phyloP scores from a whole-genome alignment of 2,888 invertebrate species.

The Tinea pellionella region DNA sequence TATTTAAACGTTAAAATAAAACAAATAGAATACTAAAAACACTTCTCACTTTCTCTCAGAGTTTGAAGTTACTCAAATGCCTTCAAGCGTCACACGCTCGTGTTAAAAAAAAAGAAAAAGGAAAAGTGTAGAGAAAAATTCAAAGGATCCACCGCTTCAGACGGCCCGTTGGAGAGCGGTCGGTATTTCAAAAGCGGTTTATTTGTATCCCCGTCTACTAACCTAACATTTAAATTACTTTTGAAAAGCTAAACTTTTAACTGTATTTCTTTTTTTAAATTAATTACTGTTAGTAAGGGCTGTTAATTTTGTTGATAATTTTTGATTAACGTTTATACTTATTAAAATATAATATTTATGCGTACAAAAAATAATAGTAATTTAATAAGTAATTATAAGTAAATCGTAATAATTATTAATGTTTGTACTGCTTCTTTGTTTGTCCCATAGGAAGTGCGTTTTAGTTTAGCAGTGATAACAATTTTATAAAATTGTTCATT shows the following conservation, averaged over 20 bases:
- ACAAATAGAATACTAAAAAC: slow-evolving; percentile 18
- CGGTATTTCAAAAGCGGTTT: slow-evolving; percentile 16
- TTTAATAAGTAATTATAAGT: too few relatives aligned
- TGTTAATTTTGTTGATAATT: too few relatives aligned
- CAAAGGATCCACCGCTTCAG: slow-evolving; percentile 36
- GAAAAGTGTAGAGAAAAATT: slow-evolving; percentile 42
- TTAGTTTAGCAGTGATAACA: too few relatives aligned
- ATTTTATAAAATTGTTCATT: too few relatives aligned
- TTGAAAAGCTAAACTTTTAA: not conserved
- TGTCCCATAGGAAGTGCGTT: too few relatives aligned
- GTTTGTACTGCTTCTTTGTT: too few relatives aligned
- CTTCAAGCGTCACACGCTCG: slow-evolving; percentile 41
- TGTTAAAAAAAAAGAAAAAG: slow-evolving; percentile 36
- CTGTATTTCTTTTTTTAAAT: too few relatives aligned
- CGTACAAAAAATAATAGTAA: too few relatives aligned
- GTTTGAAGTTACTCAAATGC: slow-evolving; percentile 18
- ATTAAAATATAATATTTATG: too few relatives aligned
- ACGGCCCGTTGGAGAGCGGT: slow-evolving; percentile 20
- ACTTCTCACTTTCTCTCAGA: not conserved
- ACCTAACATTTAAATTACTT: not conserved
- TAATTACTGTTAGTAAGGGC: too few relatives aligned
- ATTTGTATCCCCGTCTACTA: not conserved
- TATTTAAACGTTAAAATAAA: not conserved
- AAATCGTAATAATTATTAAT: too few relatives aligned
- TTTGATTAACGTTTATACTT: too few relatives aligned